A percentile compares a stretch with the other conserved stretches of the same genome.
phyloP scores from a whole-genome alignment of 2,888 invertebrate species.

The Lithodes maja region DNA sequence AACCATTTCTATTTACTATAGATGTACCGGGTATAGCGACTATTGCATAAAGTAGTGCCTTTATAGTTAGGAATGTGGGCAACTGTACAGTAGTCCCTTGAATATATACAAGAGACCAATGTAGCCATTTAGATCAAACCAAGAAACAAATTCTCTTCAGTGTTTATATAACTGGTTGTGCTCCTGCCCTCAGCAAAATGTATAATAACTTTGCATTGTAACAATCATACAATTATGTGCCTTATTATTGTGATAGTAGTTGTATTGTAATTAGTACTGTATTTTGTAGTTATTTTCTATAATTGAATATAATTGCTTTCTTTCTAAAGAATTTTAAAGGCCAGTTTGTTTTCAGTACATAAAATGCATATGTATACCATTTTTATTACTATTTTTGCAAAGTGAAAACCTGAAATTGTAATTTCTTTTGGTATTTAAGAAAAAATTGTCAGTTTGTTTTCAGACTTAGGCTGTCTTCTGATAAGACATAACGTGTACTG shows the following conservation, averaged over 20 bases:
- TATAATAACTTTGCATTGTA: slow-evolving; percentile 50
- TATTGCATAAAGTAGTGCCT: too few species aligned
- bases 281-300: slow-evolving; percentile 31
- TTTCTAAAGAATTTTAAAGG: slow-evolving; percentile 32
- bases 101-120: too few species aligned
- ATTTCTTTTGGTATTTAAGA: slow-evolving; percentile 32
- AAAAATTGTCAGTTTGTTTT: neutral
- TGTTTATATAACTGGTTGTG: slow-evolving; percentile 33
- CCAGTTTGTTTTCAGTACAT: slow-evolving; percentile 48
- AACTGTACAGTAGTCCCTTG: too few species aligned
- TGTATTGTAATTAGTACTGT: slow-evolving; percentile 40
- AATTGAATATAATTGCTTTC: slow-evolving; percentile 29
- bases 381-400: neutral
- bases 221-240: slow-evolving; percentile 66
- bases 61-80: too few species aligned
- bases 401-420: slow-evolving; percentile 17
- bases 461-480: slow-evolving; percentile 54
- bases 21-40: too few species aligned
- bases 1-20: too few species aligned
- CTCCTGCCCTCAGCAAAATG: slow-evolving; percentile 35
- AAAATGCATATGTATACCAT: slow-evolving; percentile 31
- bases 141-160: neutral
- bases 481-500: slow-evolving; percentile 68
- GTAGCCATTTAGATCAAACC: too few species aligned
- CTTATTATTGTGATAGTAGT: slow-evolving; percentile 68